A percentile compares a stretch with the other conserved stretches of the same genome.
Conservation (phyloP, 92 coral and sea anemone genomes). For the Epizoanthus rinbou region DNA sequence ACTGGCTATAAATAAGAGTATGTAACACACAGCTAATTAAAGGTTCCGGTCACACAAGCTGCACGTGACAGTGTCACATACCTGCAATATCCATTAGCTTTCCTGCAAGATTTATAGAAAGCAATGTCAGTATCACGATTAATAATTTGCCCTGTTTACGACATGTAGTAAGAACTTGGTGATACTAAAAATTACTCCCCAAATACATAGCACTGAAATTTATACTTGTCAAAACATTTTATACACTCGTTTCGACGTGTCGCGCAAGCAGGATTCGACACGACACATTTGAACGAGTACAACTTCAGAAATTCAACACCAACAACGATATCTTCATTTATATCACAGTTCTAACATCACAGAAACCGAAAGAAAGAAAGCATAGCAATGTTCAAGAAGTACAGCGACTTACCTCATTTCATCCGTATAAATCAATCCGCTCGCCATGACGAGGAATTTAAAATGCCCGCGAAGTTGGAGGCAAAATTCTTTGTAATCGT, state of each 20-base stretch:
- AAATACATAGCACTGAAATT: no score
- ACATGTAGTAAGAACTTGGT: no score
- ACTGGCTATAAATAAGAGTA: neutral
- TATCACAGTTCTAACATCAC: no score
- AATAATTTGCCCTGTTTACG: no score
- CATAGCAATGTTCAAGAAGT: neutral
- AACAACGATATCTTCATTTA: no score
- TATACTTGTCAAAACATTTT: no score
- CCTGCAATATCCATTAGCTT: slow-evolving; percentile 80
- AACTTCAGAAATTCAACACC: no score
- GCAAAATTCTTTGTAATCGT: neutral
- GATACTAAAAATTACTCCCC: no score
- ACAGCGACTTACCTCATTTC: slow-evolving; percentile 16
- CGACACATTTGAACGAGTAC: no score
- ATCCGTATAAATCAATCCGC: slow-evolving; percentile 5
- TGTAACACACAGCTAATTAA: neutral
- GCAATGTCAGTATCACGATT: neutral
- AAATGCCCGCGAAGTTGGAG: slow-evolving; percentile 36
- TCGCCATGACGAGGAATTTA: slow-evolving; percentile 19
- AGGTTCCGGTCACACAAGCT: slow-evolving; percentile 5
- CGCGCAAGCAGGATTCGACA: no score
- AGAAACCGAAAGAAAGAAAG: neutral
- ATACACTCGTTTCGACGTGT: no score
- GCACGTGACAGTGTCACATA: slow-evolving; percentile 2
- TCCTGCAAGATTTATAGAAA: slow-evolving; percentile 52